phyloP scores from a whole-genome alignment of 2,888 invertebrate genomes.

The Scaptomyza tumidula region DNA sequence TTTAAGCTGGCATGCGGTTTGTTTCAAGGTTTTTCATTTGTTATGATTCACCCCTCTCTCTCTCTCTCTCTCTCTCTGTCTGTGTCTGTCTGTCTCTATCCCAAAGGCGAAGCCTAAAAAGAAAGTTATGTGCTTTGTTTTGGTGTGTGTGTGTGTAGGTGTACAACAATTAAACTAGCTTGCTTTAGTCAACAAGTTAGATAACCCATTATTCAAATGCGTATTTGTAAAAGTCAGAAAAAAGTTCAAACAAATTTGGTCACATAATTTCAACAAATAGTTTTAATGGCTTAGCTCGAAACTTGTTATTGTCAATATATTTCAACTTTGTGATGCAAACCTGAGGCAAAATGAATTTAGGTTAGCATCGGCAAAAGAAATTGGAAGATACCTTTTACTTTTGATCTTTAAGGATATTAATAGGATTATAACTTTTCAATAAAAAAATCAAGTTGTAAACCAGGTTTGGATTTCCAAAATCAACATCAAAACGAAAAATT shows the following conservation, averaged over 20 bases:
- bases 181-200: constrained; percentile 37
- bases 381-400: no score
- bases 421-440: no score
- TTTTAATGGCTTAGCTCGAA: neutral
- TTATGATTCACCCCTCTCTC: constrained; percentile 43
- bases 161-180: constrained; percentile 12
- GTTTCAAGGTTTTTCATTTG: constrained; percentile 9
- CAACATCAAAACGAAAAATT: neutral
- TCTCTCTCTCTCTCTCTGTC: neutral
- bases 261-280: neutral
- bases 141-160: constrained; percentile 2
- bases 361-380: no score
- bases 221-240: neutral
- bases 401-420: no score
- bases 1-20: constrained; percentile 15
- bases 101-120: constrained; percentile 33
- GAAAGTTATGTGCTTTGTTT: constrained; percentile 45
- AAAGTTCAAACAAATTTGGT: neutral
- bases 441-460: no score
- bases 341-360: no score
- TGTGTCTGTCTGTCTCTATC: constrained; percentile 22
- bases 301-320: neutral
- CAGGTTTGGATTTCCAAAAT: neutral
- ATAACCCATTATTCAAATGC: constrained; percentile 33
- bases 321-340: no score